These are phyloP conservation scores for Andrena bicolor DNA, from an alignment of 2,888 invertebrate genomes.

Conservation along the genomic window DNA sequence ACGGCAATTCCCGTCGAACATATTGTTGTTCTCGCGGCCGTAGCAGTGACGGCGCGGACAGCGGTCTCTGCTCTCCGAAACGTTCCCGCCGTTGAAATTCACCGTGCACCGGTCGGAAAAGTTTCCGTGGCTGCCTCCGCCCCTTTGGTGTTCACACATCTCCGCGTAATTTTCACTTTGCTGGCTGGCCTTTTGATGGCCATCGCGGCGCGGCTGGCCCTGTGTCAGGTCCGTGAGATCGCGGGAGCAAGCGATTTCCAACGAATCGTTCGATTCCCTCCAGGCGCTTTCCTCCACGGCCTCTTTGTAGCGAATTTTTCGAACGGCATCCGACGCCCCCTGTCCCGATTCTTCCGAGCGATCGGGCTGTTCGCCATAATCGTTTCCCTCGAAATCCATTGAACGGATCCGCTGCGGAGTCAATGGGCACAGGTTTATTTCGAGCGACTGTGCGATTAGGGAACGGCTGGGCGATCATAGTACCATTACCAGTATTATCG, in stretches of 20 bases:
- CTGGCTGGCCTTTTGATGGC: neutral
- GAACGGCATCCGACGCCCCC: neutral
- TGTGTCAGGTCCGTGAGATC: neutral
- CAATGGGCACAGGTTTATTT: conserved; percentile 43
- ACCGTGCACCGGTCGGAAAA: neutral
- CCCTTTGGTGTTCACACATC: conserved; percentile 32
- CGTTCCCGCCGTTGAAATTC: conserved; percentile 13
- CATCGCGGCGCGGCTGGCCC: neutral
- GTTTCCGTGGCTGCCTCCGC: neutral
- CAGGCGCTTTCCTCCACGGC: neutral
- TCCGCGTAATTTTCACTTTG: conserved; percentile 27
- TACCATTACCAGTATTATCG: conserved; percentile 49
- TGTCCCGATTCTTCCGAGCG: conserved; percentile 23
- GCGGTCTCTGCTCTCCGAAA: neutral
- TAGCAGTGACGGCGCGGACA: conserved; percentile 2
- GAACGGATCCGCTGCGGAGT: conserved; percentile 31
- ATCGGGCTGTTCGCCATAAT: conserved; percentile 16
- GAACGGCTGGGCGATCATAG: conserved; percentile 52
- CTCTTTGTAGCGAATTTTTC: neutral
- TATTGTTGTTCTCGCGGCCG: neutral
- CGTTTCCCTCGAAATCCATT: conserved; percentile 46
- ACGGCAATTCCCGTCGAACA: conserved; percentile 18
- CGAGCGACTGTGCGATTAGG: conserved; percentile 50
- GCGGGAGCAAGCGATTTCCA: neutral
- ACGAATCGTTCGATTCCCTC: conserved; percentile 25